phyloP scores from a whole-genome alignment of 2,797 vertebrate species.

The Alca torda region DNA sequence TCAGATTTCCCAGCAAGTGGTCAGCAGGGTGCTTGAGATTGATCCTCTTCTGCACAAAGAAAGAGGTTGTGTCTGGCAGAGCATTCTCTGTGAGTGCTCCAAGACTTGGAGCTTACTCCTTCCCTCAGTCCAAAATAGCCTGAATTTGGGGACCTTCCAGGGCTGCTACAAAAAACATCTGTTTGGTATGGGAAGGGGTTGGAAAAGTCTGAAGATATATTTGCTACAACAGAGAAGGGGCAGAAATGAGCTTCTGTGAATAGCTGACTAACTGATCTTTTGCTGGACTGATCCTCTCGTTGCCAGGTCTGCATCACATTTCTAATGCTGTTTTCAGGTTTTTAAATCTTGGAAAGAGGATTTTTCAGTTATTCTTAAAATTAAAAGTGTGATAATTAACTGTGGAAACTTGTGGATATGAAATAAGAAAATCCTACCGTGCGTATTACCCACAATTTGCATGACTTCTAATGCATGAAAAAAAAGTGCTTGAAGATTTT shows the following conservation, averaged over 20 bases:
- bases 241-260: not conserved
- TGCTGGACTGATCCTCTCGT: not conserved
- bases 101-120: not conserved
- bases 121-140: slow-evolving; percentile 2
- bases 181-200: not conserved
- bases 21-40: not conserved
- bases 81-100: not conserved
- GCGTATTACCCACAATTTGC: not conserved
- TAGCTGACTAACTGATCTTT: not conserved
- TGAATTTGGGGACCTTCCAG: slow-evolving; percentile 25
- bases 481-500: not conserved
- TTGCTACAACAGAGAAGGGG: not conserved
- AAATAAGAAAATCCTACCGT: not conserved
- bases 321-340: not conserved
- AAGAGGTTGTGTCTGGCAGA: slow-evolving; percentile 10
- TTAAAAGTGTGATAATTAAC: not conserved
- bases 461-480: not conserved
- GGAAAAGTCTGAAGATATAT: not conserved
- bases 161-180: not conserved
- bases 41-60: not conserved
- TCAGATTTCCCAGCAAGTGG: not conserved
- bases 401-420: not conserved
- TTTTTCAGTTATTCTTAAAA: not conserved
- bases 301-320: not conserved
- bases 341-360: not conserved